These are phyloP conservation scores for Augochlora pura DNA, from an alignment of 1,140 invertebrate species.

Conservation along the genomic window DNA sequence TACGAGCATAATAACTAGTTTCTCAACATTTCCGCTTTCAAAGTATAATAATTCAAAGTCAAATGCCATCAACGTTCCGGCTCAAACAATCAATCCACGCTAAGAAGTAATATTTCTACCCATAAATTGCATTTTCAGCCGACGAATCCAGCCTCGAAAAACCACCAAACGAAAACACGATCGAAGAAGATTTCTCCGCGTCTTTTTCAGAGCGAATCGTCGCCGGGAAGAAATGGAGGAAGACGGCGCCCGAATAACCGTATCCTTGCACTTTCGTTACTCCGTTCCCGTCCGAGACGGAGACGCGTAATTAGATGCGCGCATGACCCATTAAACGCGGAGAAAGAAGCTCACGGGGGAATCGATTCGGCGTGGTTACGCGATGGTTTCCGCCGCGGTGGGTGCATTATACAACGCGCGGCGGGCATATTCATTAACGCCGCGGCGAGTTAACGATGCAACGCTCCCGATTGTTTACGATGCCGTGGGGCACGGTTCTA, in stretches of 20 bases:
- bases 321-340: constrained; percentile 38
- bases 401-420: constrained; percentile 12
- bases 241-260: neutral
- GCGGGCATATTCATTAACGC: constrained; percentile 53
- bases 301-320: neutral
- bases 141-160: too few relatives aligned
- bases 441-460: constrained; percentile 44
- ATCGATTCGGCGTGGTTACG: constrained; percentile 39
- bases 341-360: neutral
- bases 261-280: neutral
- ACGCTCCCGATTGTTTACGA: constrained; percentile 50
- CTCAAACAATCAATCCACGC: too few relatives aligned
- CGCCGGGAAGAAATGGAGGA: neutral
- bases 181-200: too few relatives aligned
- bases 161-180: too few relatives aligned
- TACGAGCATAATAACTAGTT: too few relatives aligned
- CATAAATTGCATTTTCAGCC: too few relatives aligned
- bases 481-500: constrained; percentile 28
- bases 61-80: too few relatives aligned
- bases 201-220: too few relatives aligned
- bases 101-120: too few relatives aligned
- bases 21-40: too few relatives aligned
- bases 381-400: constrained; percentile 39
- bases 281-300: neutral
- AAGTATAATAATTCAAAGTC: too few relatives aligned